Base-by-base conservation (phyloP, 2,888 invertebrate genomes). In the Pandemis heparana region DNA sequence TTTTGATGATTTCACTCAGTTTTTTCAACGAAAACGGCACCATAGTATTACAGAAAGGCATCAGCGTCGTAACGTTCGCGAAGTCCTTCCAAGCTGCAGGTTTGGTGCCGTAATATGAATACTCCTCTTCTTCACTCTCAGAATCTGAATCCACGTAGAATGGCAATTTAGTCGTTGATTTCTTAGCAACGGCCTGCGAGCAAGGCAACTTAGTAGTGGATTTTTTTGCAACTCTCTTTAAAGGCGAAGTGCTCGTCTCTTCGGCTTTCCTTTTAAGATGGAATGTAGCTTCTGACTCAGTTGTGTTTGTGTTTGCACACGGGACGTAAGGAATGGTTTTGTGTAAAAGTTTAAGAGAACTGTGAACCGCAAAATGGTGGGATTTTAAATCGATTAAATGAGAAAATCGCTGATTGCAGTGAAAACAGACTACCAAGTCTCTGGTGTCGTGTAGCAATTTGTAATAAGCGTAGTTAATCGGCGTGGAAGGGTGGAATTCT, bases 111-210 rank as follows among this genome's bases (percentile, higher is more conserved):
- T 96, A 96, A 78, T 89, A 95, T 0, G 95, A 95, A 77, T 86
- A 94, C 48, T 88, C 90, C 51, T 88, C 90, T 0, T 77, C 75
- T 0, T 82, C 79, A 0, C 75, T 79, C 1, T 78, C 79, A 0
- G 74, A 62, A 7, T 78, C 77, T 23, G 46, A 23, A 14, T 64
- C 18, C 0, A 75, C 67, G 32, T 68, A 70, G 18, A 76, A 75
- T 0, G 92, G 92, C 18, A 90, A 77, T 79, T 89, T 92, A 14
- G 95, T 94, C 0, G 95, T 95, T 0, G 95, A 95, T 79, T 96
- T 96, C 56, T 81, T 90, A 0, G 94, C 92, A 0, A 91, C 82
- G 0, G 81, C 8, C 14, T 79, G 79, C 0, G 61, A 64, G 5
- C 71, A 75, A 0, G 92, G 90, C 16, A 91, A 79, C 79, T 91